Percentiles rank a stretch among this genome's conserved stretches.
Evolutionary conservation across 92 coral and sea anemone species (phyloP).

Genomic region (Siderastrea radians): DNA sequence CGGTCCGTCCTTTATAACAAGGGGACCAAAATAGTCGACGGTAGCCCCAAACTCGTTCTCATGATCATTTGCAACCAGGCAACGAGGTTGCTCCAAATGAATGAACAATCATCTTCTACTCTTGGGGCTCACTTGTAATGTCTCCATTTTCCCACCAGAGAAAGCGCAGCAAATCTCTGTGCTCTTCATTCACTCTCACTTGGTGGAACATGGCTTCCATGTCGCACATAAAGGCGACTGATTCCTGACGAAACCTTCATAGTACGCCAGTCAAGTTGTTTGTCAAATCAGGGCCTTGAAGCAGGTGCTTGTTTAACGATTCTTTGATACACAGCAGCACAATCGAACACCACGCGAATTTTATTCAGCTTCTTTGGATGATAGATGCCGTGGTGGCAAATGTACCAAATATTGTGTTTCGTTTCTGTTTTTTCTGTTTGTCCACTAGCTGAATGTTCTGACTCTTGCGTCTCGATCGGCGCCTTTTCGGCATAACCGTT

Average conservation of each 20-base stretch:
- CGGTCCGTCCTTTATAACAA: conserved; percentile 33
- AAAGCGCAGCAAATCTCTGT: conserved; percentile 66
- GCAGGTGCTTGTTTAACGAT: conserved; percentile 73
- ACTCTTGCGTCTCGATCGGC: not conserved
- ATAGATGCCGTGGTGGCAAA: conserved; percentile 67
- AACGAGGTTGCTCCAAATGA: conserved; percentile 76
- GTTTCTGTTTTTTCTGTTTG: not conserved
- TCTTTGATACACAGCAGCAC: conserved; percentile 48
- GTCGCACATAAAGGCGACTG: conserved; percentile 67
- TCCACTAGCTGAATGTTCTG: not conserved
- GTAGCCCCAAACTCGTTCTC: too few relatives aligned
- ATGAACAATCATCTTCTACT: conserved; percentile 63
- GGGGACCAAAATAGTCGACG: conserved; percentile 73
- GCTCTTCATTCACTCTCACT: conserved; percentile 54
- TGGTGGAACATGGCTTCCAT: conserved; percentile 76
- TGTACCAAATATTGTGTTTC: conserved; percentile 49
- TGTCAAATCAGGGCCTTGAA: conserved; percentile 77
- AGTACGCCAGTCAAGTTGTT: conserved; percentile 70
- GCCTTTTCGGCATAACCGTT: conserved; percentile 55
- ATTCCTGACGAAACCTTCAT: conserved; percentile 53
- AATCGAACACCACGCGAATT: conserved; percentile 65
- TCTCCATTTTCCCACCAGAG: conserved; percentile 72
- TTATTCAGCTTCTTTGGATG: conserved; percentile 68
- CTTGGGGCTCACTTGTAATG: conserved; percentile 33
- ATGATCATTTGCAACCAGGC: too few relatives aligned